Evolutionary conservation across 64 coral and sea anemone genomes (phyloP).

Genomic region (Montipora cactus): DNA sequence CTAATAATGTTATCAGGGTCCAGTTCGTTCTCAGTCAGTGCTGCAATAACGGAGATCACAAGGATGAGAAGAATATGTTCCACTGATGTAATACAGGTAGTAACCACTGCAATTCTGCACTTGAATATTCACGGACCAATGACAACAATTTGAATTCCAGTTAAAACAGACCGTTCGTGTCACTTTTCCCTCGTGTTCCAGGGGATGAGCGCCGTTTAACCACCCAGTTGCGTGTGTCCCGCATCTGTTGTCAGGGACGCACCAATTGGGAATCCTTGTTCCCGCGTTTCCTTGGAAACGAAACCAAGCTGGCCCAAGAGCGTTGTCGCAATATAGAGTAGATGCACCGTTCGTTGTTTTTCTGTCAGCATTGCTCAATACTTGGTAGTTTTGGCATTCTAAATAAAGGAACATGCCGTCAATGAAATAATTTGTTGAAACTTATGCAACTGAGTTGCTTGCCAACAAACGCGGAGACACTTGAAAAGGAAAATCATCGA

Average conservation of each 20-base stretch:
- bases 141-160: background rate
- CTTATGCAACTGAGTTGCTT: no score
- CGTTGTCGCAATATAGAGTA: background rate
- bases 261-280: background rate
- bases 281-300: slow-evolving; percentile 2
- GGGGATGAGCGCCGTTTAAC: slow-evolving; percentile 1
- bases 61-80: background rate
- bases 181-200: slow-evolving; percentile 5
- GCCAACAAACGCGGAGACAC: no score
- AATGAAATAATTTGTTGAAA: no score
- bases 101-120: background rate
- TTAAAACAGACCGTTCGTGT: background rate
- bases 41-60: background rate
- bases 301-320: background rate
- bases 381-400: slow-evolving; percentile 10
- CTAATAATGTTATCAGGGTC: background rate
- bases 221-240: background rate
- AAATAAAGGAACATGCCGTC: background rate
- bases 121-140: background rate
- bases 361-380: background rate
- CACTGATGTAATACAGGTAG: background rate
- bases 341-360: background rate
- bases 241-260: background rate
- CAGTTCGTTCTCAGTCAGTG: background rate
- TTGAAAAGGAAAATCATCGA: no score